Evolutionary conservation across 2,888 invertebrate species (phyloP), one percentile per base, ranked within the genome.

Genomic region (Cinara cedri): DNA sequence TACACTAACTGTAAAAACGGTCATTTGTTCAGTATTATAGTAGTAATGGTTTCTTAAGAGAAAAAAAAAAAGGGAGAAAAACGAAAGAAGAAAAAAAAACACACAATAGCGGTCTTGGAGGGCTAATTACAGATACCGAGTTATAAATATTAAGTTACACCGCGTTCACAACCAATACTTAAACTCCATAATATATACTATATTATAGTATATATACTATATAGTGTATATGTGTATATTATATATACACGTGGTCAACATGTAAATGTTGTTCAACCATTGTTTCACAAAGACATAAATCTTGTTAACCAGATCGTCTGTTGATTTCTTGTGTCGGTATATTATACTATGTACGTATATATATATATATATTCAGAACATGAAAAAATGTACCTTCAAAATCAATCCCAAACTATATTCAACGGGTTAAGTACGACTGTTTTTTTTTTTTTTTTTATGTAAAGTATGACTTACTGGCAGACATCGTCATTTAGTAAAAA

Each of bases 221-320:
- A 42, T 42, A n/a, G n/a, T n/a, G n/a, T n/a, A n/a, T n/a, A n/a
- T n/a, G n/a, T n/a, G n/a, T n/a, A n/a, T n/a, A n/a, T n/a, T n/a
- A 24, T 68, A 51, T 42, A 13, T 13, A 63, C 54, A 54, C 42
- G 54, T 55, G 44, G 54, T 65, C 63, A 24, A 54, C 65, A 54
- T 75, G 74, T 75, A 75, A 74, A 74, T 65, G 42, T n/a, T 65
- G 13, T 75, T 13, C 34, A 54, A n/a, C 74, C 63, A 75, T 75
- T 75, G 74, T 75, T 44, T 42, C 54, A 24, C n/a, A 24, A 54
- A 54, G n/a, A 65, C 65, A 54, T 75, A 75, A 54, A 75, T 75
- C 74, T 75, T 65, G 16, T 1, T 54, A 75, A 75, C 74, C 65
- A 55, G 54, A 75, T 75, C n/a, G 44, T 42, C 63, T 44, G 54